These are phyloP conservation scores for Aethes cnicana DNA, from an alignment of 2,888 invertebrate species.

Conservation along the genomic window DNA sequence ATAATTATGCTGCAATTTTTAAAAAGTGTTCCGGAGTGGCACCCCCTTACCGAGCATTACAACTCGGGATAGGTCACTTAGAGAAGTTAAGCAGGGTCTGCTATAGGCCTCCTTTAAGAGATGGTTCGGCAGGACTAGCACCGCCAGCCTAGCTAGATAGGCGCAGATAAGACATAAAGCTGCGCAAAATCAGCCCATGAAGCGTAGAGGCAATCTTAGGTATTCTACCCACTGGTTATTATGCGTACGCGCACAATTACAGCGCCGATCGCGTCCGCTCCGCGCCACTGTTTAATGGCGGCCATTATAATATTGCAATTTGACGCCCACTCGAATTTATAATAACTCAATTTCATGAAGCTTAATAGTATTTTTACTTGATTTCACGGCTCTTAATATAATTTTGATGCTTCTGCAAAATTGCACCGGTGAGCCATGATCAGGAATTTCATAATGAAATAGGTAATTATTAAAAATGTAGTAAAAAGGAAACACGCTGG, in stretches of 20 bases:
- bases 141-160: no score
- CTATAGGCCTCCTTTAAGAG: no score
- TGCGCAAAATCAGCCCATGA: not conserved
- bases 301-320: conserved; percentile 65
- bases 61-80: no score
- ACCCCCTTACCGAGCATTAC: no score
- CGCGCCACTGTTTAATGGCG: conserved; percentile 60
- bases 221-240: conserved; percentile 35
- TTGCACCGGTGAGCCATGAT: conserved; percentile 52
- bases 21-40: no score
- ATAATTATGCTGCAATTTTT: no score
- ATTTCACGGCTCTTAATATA: conserved; percentile 47
- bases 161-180: conserved; percentile 16
- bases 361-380: no score
- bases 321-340: conserved; percentile 68
- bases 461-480: conserved; percentile 11
- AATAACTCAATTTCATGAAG: conserved; percentile 69
- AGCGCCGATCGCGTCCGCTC: conserved; percentile 41
- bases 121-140: no score
- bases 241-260: conserved; percentile 39
- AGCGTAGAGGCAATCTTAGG: conserved; percentile 9
- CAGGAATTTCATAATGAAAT: no score
- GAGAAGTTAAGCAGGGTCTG: no score
- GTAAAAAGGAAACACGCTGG: no score
- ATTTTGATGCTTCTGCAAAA: conserved; percentile 48